phyloP scores from a whole-genome alignment of 2,888 invertebrate species.

The Steinernema carpocapsae region DNA sequence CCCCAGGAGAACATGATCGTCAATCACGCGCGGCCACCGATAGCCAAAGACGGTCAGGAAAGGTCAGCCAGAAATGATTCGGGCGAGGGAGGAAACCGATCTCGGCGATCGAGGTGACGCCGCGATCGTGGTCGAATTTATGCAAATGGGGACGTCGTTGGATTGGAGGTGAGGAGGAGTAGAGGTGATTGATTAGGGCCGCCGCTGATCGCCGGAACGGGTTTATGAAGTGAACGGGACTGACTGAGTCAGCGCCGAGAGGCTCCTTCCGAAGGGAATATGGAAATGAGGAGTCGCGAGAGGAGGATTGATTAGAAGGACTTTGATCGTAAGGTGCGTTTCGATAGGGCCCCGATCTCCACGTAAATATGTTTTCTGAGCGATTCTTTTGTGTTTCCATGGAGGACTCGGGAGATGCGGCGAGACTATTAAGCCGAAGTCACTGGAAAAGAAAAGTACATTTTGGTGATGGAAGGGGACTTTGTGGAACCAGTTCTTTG shows the following conservation, averaged over 20 bases:
- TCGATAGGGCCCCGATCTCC: too few relatives aligned
- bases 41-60: conserved; percentile 16
- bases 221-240: conserved; percentile 12
- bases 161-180: background rate
- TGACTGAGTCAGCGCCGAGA: conserved; percentile 5
- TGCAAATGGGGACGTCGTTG: conserved; percentile 5
- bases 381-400: too few relatives aligned
- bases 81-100: background rate
- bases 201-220: conserved; percentile 3
- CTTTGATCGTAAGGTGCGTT: background rate
- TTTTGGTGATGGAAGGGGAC: too few relatives aligned
- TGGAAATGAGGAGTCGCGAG: conserved; percentile 23
- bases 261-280: conserved; percentile 6
- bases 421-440: too few relatives aligned
- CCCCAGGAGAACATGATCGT: conserved; percentile 26
- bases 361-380: too few relatives aligned
- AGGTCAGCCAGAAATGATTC: background rate
- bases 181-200: background rate
- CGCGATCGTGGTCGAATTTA: background rate
- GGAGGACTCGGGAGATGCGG: too few relatives aligned
- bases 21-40: conserved; percentile 11
- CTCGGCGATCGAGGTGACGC: background rate
- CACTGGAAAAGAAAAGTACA: too few relatives aligned
- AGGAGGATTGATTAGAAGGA: conserved; percentile 14
- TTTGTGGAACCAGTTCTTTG: too few relatives aligned